Percentiles rank a stretch among this genome's conserved stretches.
Evolutionary conservation across 2,113 vertebrate genomes (phyloP).

Genomic region (Clarias batrachus): DNA sequence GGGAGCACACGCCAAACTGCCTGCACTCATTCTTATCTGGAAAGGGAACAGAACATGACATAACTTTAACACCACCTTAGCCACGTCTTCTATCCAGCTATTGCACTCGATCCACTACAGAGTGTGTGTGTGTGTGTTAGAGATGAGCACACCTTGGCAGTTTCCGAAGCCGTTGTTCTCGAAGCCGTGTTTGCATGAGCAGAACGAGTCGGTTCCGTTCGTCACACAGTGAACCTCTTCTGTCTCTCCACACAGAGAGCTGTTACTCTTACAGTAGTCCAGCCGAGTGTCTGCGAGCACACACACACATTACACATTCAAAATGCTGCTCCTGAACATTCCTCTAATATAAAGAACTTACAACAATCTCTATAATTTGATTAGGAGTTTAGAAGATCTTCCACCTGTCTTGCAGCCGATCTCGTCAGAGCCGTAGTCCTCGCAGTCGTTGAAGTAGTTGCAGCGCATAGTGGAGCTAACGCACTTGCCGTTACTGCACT

Average conservation of each 20-base stretch:
- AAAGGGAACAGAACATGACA: not conserved
- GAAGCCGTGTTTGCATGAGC: slow-evolving; percentile 87
- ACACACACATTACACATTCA: not conserved
- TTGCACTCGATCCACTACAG: not conserved
- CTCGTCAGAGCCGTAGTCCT: slow-evolving; percentile 88
- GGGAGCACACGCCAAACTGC: slow-evolving; percentile 87
- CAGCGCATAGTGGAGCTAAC: slow-evolving; percentile 85
- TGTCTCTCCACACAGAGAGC: slow-evolving; percentile 82
- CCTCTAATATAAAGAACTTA: not conserved
- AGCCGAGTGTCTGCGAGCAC: slow-evolving; percentile 76
- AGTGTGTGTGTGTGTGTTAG: not conserved
- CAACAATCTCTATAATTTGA: too few relatives aligned
- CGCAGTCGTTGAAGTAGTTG: slow-evolving; percentile 93
- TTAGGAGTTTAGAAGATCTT: not conserved
- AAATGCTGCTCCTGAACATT: not conserved
- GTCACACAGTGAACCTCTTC: slow-evolving; percentile 84
- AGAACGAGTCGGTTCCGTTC: slow-evolving; percentile 79
- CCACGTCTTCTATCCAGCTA: not conserved
- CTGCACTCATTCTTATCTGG: slow-evolving; percentile 91
- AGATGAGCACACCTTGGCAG: slow-evolving; percentile 85
- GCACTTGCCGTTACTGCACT: slow-evolving; percentile 83
- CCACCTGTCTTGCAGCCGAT: slow-evolving; percentile 75
- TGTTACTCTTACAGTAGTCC: slow-evolving; percentile 82
- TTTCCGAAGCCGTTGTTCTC: slow-evolving; percentile 79
- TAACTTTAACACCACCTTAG: not conserved